Evolutionary conservation across 1,140 invertebrate genomes (phyloP).

Genomic region (Drosophila ambigua): DNA sequence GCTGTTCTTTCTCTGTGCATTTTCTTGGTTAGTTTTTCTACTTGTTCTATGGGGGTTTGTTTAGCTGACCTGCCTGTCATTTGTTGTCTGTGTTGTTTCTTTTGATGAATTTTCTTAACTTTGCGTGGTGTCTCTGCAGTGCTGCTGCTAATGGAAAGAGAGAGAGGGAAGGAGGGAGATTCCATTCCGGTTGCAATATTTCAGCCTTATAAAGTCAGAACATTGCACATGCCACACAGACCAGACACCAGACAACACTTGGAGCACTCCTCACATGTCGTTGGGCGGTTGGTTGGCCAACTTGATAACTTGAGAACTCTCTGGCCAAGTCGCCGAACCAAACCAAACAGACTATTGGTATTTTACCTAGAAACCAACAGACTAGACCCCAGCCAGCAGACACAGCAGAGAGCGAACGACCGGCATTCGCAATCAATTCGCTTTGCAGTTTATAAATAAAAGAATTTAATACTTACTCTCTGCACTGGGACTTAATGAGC

Average conservation of each 20-base stretch:
- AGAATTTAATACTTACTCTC: constrained; percentile 66
- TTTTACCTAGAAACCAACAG: constrained; percentile 18
- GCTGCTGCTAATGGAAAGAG: constrained; percentile 39
- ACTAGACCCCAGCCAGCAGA: not conserved
- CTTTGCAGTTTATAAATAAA: constrained; percentile 60
- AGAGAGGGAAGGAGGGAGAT: constrained; percentile 23
- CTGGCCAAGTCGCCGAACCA: too few species aligned
- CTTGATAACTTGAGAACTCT: constrained; percentile 43
- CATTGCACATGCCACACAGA: constrained; percentile 50
- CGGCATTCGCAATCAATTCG: not conserved
- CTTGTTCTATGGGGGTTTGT: too few species aligned
- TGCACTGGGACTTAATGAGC: constrained; percentile 63
- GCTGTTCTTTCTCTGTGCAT: too few species aligned
- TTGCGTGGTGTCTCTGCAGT: constrained; percentile 23
- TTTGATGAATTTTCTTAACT: too few species aligned
- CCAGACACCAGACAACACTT: constrained; percentile 3
- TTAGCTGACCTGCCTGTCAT: too few species aligned
- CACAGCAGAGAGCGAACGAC: constrained; percentile 19
- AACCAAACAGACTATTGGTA: constrained; percentile 7
- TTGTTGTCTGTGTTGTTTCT: too few species aligned
- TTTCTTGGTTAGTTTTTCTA: too few species aligned
- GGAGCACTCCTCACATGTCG: constrained; percentile 23
- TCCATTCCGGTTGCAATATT: constrained; percentile 75
- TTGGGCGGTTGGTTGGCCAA: constrained; percentile 29
- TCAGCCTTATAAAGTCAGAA: constrained; percentile 69